Evolutionary conservation across 1,140 invertebrate genomes (phyloP), one percentile per base, ranked within the genome.

Genomic region (Tetragonula clypearis): DNA sequence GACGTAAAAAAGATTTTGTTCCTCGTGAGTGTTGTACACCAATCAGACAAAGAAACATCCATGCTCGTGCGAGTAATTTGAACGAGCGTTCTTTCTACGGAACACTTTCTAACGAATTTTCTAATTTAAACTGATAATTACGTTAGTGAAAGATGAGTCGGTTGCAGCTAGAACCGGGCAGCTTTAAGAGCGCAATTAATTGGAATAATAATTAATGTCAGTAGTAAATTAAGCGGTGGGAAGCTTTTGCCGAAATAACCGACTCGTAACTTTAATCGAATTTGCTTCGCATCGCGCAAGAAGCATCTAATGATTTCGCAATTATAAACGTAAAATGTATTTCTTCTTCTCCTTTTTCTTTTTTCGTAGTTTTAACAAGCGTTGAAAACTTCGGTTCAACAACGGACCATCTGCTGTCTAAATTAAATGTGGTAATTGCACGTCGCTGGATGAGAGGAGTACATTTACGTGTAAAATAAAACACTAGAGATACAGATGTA

Each of bases 271-370:
- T 49, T n/a, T 15, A n/a, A 72, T 72, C 71, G 12, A 0, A 14
- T 72, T 49, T 17, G 41, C 23, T n/a, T 72, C 41, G 30, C 21
- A 72, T 17, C 41, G 12, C 35, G 4, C 35, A 41, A 17, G 21
- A 3, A 49, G 14, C 41, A 9, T 72, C 23, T 72, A 72, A 72
- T 72, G 41, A 41, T 72, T 49, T 72, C 71, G 15, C n/a, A 72
- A 72, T 72, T 72, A 72, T 72, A 49, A 71, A 72, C 21, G 23
- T n/a, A 49, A 15, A 72, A 49, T 8, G 71, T n/a, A n/a, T 49
- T 72, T 72, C 21, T 41, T 41, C 6, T 41, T 41, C 41, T 41
- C 6, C 6, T 41, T 6, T 41, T 5, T 41, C 3, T 49, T 49
- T 49, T 49, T 49, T 8, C 0, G 0, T 71, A 26, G 11, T 41